Evolutionary conservation across 1,140 invertebrate genomes (phyloP), one percentile per base, ranked within the genome.

Genomic region (Drosophila hydei): DNA sequence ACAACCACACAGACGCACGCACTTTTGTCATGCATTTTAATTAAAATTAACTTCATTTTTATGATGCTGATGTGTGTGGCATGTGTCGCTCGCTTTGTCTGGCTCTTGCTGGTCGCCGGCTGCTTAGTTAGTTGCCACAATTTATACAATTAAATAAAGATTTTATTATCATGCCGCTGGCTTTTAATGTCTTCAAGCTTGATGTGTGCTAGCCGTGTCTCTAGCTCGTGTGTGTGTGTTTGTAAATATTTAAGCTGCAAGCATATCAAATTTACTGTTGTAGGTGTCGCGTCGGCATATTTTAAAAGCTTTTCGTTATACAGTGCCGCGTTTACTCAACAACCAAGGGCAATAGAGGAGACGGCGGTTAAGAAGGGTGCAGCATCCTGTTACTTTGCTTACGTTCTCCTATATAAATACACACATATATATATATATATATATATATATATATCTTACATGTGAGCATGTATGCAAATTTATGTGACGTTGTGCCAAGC

Each of bases 201-300:
- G 36, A 50, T 68, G 56, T 54, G 61, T 52, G 56, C 40, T 9
- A 42, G 38, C n/a, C n/a, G n/a, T n/a, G n/a, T 56, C 38, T 56
- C 21, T 54, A n/a, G 12, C 23, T 9, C 33, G 43, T 56, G 14
- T 40, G 40, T 69, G 56, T 68, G 65, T 77, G 67, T 72, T 60
- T 73, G 76, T 83, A 85, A 85, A 85, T 85, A 79, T 85, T 85
- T 85, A 85, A 85, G 78, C 79, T 80, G 76, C 68, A 76, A 72
- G 75, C 78, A 83, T 76, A 84, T 89, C 78, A 85, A 90, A 89
- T 89, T 75, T 85, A 89, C 85, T 77, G 77, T 77, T 71, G 61
- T 71, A 90, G 88, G 88, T 90, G 88, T 90, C 83, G 88, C 88
- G 88, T 90, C 88, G 88, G 88, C 88, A 90, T 90, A 90, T 90